These are phyloP conservation scores for Acanthosepion esculentum DNA, from an alignment of 2,888 invertebrate species.

Conservation along the genomic window DNA sequence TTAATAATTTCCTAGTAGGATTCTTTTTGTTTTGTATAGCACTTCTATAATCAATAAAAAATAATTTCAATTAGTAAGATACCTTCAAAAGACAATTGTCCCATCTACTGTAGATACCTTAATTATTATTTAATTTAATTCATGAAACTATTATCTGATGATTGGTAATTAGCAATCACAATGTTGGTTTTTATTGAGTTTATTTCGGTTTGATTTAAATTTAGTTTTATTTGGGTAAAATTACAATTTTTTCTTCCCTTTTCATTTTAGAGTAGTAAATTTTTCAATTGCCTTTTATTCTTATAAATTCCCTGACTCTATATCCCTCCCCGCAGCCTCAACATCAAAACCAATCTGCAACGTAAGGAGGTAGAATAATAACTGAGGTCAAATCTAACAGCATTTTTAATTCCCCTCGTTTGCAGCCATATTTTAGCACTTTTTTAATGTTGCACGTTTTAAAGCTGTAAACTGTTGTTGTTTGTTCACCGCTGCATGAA, in stretches of 20 bases:
- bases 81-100: too few species aligned
- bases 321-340: too few species aligned
- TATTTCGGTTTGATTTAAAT: not conserved
- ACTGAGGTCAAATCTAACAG: not conserved
- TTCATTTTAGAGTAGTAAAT: not conserved
- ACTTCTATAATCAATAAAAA: too few species aligned
- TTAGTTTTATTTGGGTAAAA: not conserved
- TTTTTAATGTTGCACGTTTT: not conserved
- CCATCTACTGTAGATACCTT: too few species aligned
- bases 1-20: too few species aligned
- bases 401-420: not conserved
- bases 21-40: too few species aligned
- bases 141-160: too few species aligned
- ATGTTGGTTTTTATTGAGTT: not conserved
- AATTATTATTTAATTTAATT: too few species aligned
- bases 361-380: not conserved
- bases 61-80: too few species aligned
- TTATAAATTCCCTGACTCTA: not conserved
- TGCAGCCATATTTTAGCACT: slow-evolving; percentile 20
- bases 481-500: not conserved
- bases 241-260: not conserved
- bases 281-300: not conserved
- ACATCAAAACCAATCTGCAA: not conserved
- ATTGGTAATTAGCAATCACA: too few species aligned
- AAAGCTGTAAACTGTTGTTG: not conserved